phyloP scores from a whole-genome alignment of 1,140 invertebrate species.

The Ditylenchus dipsaci region DNA sequence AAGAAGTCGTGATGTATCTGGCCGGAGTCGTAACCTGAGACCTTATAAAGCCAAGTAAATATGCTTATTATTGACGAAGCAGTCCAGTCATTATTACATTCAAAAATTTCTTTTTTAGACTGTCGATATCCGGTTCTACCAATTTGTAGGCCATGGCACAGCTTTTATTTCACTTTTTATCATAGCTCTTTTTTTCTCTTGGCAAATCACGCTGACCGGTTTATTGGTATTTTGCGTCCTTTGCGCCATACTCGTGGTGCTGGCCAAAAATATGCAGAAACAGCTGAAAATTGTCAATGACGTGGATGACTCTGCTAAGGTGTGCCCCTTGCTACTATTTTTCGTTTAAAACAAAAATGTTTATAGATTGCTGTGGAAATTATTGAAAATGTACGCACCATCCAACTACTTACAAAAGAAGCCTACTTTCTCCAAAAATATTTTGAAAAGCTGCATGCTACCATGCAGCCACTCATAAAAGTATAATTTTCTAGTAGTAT shows the following conservation, averaged over 20 bases:
- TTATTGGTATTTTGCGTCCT: slow-evolving; percentile 16
- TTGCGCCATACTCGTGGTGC: slow-evolving; percentile 3
- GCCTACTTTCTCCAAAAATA: slow-evolving; percentile 16
- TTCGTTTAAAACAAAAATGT: neutral
- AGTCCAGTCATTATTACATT: no score
- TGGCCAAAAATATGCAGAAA: slow-evolving; percentile 15
- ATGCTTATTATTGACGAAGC: no score
- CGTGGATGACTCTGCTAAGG: slow-evolving; percentile 20
- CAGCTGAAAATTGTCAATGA: neutral
- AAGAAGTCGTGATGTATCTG: no score
- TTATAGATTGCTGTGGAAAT: slow-evolving; percentile 23
- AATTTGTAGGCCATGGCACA: slow-evolving; percentile 24
- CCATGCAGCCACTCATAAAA: no score
- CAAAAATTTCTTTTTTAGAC: neutral
- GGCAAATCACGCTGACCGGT: slow-evolving; percentile 8
- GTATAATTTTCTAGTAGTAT: no score
- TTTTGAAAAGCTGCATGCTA: neutral
- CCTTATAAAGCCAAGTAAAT: no score
- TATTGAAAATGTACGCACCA: slow-evolving; percentile 29
- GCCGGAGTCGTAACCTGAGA: no score
- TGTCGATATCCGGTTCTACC: slow-evolving; percentile 18
- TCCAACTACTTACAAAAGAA: slow-evolving; percentile 22
- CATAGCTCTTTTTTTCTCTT: slow-evolving; percentile 8
- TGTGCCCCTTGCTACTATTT: neutral
- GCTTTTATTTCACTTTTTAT: slow-evolving; percentile 17